Evolutionary conservation across 2,797 vertebrate species (phyloP), one percentile per base, ranked within the genome.

Genomic region (Pangasius djambal): DNA sequence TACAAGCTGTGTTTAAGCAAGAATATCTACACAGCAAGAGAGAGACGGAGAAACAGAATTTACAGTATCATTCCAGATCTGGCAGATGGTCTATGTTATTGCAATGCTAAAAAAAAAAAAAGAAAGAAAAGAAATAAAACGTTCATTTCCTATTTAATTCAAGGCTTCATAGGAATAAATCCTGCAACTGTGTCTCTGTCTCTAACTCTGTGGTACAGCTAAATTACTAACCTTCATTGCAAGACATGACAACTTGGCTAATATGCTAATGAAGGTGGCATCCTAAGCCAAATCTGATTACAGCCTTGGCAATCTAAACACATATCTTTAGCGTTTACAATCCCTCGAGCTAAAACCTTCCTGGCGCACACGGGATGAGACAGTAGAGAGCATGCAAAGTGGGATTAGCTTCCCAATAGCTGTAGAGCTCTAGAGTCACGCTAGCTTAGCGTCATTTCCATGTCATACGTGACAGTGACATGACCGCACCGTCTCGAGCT

Each of bases 1-100:
- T 90, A 91, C 92, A 91, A 93, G 93, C 93, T 93, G 91, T 93
- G 92, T 94, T 95, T 93, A 94, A 95, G 94, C 93, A 93, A 95
- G 88, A 89, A 85, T 89, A 88, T 92, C 92, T 91, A 89, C 91
- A 34, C 83, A 87, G 90, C 34, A 77, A 79, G 74, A 82, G 84
- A 78, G 65, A 65, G 83, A 86, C 25, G 50, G 61, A 81, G 90
- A 92, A 82, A 61, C 55, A 90, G 88, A 72, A 70, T 89, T 44
- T 72, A 61, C 44, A 84, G 20, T 63, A 77, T 37, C 50, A 5
- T 83, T 88, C 65, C 65, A n/a, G 87, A 88, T 88, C 59, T 31
- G 13, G 82, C 69, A 88, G 52, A 84, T 84, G 87, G 79, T 61
- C 50, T 67, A 52, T 28, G 37, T 72, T 82, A 74, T 83, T 40